These are phyloP conservation scores for Pristionchus exspectatus DNA, from an alignment of 2,888 invertebrate genomes.

Conservation along the genomic window DNA sequence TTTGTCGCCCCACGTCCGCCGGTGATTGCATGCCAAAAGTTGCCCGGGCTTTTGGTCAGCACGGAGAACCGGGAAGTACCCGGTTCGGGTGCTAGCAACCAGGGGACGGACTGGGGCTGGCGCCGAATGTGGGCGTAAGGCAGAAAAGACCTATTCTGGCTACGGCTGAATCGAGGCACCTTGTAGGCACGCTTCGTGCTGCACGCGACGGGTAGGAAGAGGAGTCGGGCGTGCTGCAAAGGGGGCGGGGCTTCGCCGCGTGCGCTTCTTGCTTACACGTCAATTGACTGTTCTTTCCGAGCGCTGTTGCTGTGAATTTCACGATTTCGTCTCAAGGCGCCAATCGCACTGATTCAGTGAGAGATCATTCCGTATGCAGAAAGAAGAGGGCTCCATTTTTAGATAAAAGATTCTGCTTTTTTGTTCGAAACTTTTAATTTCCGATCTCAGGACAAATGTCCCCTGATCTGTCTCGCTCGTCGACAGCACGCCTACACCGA, in stretches of 20 bases:
- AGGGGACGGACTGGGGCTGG: neutral
- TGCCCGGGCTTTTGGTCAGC: neutral
- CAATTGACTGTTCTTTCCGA: neutral
- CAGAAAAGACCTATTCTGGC: neutral
- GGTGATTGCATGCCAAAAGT: neutral
- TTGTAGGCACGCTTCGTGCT: neutral
- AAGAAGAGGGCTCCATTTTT: too few relatives aligned
- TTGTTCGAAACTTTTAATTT: neutral
- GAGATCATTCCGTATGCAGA: too few relatives aligned
- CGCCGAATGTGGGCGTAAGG: neutral
- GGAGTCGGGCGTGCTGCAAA: neutral
- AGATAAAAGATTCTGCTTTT: neutral
- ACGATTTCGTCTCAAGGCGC: neutral
- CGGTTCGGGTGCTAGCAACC: neutral
- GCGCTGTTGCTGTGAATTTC: neutral
- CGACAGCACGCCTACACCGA: conserved; percentile 59
- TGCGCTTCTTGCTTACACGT: neutral
- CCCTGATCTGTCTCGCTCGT: conserved; percentile 60
- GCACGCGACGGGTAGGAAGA: neutral
- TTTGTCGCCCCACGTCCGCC: neutral
- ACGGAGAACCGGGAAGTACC: neutral
- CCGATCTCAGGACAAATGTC: conserved; percentile 64
- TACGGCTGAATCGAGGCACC: neutral
- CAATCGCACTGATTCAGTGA: too few relatives aligned
- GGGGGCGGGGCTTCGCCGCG: neutral